Evolutionary conservation across 2,888 invertebrate genomes (phyloP), one percentile per base, ranked within the genome.

Genomic region (Drosophila parthenogenetica): DNA sequence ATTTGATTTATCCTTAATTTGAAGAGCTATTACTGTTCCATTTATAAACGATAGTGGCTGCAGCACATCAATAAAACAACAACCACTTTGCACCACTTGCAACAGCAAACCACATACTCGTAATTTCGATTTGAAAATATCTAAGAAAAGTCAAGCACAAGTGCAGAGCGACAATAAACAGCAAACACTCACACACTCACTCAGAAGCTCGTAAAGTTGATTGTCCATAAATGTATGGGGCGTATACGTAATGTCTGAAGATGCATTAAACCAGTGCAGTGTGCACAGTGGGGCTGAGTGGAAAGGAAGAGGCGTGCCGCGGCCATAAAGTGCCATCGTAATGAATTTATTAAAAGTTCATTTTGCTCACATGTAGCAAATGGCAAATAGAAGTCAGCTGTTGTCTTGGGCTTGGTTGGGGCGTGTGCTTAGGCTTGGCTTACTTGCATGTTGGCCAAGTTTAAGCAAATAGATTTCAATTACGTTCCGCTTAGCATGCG

Each of bases 191-290:
- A 65, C 58, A 43, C 32, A 45, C 65, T 42, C 35, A 5, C 35
- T 13, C 8, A 5, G 29, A 8, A 45, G 32, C 42, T 32, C 55
- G 71, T 84, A 86, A 84, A 84, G 73, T 82, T 84, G 88, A 88
- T 84, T 80, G 83, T 75, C 69, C 89, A 84, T 88, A 84, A 88
- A 84, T 84, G 89, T 88, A 81, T 40, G 87, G 81, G 85, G 89
- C 85, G 85, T 87, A 85, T 84, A 85, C 85, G 87, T 89, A 89
- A 89, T 89, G 81, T 66, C 66, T 46, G 64, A 50, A 54, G 53
- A 39, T 81, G 86, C 87, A 83, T 72, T 75, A 87, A 80, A 78
- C 64, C 81, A 87, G 69, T 77, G 84, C 87, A 73, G 43, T 35
- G n/a, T 14, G 59, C 22, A 46, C 42, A 37, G 59, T 59, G 37